phyloP scores from a whole-genome alignment of 2,113 vertebrate genomes.

The Oreochromis tanganicae region DNA sequence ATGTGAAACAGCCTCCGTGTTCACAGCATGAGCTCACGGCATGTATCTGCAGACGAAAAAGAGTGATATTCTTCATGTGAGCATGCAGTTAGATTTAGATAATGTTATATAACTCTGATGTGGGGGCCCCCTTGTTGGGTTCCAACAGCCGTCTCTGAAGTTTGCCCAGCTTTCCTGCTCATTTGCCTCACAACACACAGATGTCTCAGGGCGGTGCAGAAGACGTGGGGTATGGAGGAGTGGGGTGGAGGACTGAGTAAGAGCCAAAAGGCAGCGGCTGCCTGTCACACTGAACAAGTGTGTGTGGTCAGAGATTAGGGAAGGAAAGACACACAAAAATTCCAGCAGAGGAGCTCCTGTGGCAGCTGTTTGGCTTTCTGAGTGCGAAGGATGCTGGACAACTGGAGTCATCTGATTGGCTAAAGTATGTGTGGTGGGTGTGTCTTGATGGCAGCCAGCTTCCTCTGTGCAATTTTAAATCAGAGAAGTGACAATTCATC shows the following conservation, averaged over 20 bases:
- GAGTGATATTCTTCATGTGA: constrained; percentile 32
- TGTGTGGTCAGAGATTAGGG: constrained; percentile 64
- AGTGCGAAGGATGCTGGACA: constrained; percentile 74
- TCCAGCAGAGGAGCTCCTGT: constrained; percentile 65
- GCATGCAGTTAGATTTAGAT: neutral
- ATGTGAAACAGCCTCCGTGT: neutral
- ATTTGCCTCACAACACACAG: constrained; percentile 47
- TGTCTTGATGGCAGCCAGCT: constrained; percentile 74
- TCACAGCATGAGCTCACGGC: constrained; percentile 3
- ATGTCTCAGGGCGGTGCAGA: constrained; percentile 41
- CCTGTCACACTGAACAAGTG: constrained; percentile 69
- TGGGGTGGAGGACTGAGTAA: neutral
- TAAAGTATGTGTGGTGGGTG: constrained; percentile 45
- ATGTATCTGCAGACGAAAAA: constrained; percentile 11
- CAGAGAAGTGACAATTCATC: constrained; percentile 67
- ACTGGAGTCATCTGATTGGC: constrained; percentile 76
- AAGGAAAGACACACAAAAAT: constrained; percentile 58
- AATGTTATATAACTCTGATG: constrained; percentile 47
- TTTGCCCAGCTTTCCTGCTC: constrained; percentile 44
- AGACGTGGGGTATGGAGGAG: neutral
- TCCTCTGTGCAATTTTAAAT: constrained; percentile 71
- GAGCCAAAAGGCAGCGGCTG: constrained; percentile 50
- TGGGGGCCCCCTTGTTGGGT: constrained; percentile 44
- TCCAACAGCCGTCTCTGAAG: constrained; percentile 49
- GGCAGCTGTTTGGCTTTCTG: constrained; percentile 73